Evolutionary conservation across 2,113 vertebrate species (phyloP).

Genomic region (Pteropus alecto): DNA sequence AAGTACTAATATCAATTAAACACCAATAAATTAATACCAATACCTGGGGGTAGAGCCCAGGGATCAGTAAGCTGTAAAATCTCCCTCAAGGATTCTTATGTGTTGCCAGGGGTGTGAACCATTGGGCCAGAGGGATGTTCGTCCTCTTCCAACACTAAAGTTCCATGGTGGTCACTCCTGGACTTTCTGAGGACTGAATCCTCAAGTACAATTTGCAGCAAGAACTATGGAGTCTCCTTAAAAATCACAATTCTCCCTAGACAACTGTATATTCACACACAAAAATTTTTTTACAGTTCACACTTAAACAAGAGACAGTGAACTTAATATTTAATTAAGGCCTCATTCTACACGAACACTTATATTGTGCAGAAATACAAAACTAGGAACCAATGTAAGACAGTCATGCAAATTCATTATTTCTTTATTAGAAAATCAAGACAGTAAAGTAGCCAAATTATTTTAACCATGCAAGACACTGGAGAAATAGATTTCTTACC

Average conservation of each 20-base stretch:
- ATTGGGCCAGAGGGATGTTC: neutral
- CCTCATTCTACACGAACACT: neutral
- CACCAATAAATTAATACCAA: neutral
- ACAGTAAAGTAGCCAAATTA: neutral
- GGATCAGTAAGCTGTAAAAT: neutral
- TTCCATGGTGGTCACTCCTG: neutral
- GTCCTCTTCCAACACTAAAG: neutral
- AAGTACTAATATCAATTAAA: neutral
- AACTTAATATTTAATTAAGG: conserved; percentile 6
- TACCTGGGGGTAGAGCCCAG: neutral
- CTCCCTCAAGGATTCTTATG: neutral
- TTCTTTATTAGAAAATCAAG: neutral
- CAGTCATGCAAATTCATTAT: neutral
- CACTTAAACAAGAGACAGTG: neutral
- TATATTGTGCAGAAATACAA: conserved; percentile 2
- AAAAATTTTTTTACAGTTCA: neutral
- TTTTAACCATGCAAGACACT: neutral
- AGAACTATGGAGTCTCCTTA: neutral
- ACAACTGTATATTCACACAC: neutral
- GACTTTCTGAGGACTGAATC: neutral
- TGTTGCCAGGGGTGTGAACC: neutral
- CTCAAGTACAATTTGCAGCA: neutral
- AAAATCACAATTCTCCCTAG: neutral
- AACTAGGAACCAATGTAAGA: neutral
- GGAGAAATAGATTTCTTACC: neutral